These are phyloP conservation scores for Amblyjoppa fuscipennis DNA, from an alignment of 2,888 invertebrate genomes.

Conservation along the genomic window DNA sequence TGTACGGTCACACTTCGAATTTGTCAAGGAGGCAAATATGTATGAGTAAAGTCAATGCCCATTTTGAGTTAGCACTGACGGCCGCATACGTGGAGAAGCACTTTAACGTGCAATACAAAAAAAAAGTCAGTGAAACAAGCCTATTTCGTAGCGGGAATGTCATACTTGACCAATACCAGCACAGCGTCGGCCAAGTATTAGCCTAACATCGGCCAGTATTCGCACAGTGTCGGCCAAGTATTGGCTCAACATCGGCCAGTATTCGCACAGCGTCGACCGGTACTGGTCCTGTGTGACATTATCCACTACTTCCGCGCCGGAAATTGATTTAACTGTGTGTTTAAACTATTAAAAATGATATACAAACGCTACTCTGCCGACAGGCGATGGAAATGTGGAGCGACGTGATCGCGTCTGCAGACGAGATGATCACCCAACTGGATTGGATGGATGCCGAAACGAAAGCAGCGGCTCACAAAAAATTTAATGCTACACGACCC, in stretches of 20 bases:
- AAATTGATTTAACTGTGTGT: background rate
- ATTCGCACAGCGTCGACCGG: too few relatives aligned
- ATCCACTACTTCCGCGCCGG: background rate
- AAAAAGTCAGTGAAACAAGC: conserved; percentile 85
- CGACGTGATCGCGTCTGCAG: conserved; percentile 91
- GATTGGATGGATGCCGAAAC: conserved; percentile 94
- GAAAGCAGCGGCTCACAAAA: conserved; percentile 89
- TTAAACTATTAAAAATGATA: conserved; percentile 8
- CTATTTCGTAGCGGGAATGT: background rate
- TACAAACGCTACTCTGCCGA: background rate
- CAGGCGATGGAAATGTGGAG: conserved; percentile 92
- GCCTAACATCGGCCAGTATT: too few relatives aligned
- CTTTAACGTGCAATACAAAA: conserved; percentile 87
- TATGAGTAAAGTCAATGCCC: conserved; percentile 88
- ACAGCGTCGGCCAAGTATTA: too few relatives aligned
- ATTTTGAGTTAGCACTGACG: conserved; percentile 89
- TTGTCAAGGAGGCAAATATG: conserved; percentile 89
- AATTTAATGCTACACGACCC: conserved; percentile 90
- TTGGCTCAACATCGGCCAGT: too few relatives aligned
- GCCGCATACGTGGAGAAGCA: conserved; percentile 88
- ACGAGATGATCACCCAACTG: conserved; percentile 89
- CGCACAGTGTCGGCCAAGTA: too few relatives aligned
- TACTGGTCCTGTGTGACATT: too few relatives aligned
- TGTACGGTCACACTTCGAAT: conserved; percentile 88
- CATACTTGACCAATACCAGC: too few relatives aligned